Percentiles rank a stretch among this genome's conserved stretches.
Conservation (phyloP, 2,888 invertebrate species). For the Chloromyia formosa region DNA sequence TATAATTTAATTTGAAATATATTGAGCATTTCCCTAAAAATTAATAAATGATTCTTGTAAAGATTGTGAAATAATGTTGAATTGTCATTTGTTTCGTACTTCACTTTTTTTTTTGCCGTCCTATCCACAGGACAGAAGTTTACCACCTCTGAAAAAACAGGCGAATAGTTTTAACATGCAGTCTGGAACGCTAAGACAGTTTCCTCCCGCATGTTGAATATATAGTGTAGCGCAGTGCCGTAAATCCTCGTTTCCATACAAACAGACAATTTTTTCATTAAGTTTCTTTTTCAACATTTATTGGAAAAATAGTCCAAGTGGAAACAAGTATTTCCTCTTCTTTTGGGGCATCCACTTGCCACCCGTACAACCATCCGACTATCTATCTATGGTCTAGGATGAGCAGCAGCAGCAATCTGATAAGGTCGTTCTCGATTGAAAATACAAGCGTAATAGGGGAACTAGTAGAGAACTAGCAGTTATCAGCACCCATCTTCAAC, state of each 20-base stretch:
- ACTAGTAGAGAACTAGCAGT: conserved; percentile 38
- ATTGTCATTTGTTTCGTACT: too few relatives aligned
- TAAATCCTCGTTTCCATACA: conserved; percentile 36
- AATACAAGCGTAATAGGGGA: conserved; percentile 28
- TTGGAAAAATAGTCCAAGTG: conserved; percentile 50
- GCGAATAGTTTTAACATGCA: background rate
- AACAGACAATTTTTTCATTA: conserved; percentile 49
- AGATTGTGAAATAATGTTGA: too few relatives aligned
- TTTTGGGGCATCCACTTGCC: conserved; percentile 34
- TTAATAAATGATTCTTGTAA: too few relatives aligned
- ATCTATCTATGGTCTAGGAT: background rate
- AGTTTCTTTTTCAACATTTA: conserved; percentile 48
- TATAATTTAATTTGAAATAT: too few relatives aligned
- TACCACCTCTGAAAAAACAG: background rate
- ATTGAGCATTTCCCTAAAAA: too few relatives aligned
- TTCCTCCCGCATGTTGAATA: conserved; percentile 3
- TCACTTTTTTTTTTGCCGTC: background rate
- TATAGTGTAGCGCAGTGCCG: conserved; percentile 16
- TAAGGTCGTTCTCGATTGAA: conserved; percentile 34
- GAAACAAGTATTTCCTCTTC: conserved; percentile 47
- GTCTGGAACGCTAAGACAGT: background rate
- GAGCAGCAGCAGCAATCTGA: conserved; percentile 38
- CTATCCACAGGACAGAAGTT: background rate
- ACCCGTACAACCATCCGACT: background rate
- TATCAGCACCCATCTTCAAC: conserved; percentile 41